Evolutionary conservation across 2,888 invertebrate genomes (phyloP), one percentile per base, ranked within the genome.

Genomic region (Laothoe populi): DNA sequence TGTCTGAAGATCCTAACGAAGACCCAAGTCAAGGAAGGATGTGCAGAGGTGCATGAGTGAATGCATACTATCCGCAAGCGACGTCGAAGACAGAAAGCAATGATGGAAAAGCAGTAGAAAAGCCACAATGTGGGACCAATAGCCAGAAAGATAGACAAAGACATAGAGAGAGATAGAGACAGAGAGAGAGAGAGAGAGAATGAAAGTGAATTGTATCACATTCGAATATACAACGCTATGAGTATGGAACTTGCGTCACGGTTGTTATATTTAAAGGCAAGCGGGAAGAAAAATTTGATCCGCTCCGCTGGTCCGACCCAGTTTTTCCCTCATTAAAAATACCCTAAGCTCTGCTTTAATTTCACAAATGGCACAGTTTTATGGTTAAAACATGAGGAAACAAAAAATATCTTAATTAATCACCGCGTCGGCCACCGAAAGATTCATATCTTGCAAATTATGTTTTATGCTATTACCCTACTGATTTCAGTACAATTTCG

Each of bases 251-350:
- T 57, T 61, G 53, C n/a, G 13, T 24, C 53, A 10, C 13, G 24
- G 48, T 23, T 23, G 61, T 26, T 62, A 24, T 62, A 24, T 62
- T 58, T 48, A 71, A 73, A 71, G 64, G 69, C 66, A 67, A 64
- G 69, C 67, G 68, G 64, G 68, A 70, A 72, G 75, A 74, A 75
- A 75, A 76, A 76, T 77, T 78, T 75, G 71, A 75, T 75, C 69
- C 74, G 73, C 75, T 67, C 65, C 62, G 74, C 63, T 70, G 71
- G 64, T 57, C 69, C 70, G 75, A 73, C 76, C 76, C 71, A 76
- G 73, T 75, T 78, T 76, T 72, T 67, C 69, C 74, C 73, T 62
- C 76, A 78, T 78, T 77, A 78, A 76, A 72, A 75, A 74, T 64
- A 71, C 70, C 69, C 62, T 58, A 62, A 75, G 74, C 72, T 60